Evolutionary conservation across 1,140 invertebrate genomes (phyloP).

Genomic region (Drosophila setifemur): DNA sequence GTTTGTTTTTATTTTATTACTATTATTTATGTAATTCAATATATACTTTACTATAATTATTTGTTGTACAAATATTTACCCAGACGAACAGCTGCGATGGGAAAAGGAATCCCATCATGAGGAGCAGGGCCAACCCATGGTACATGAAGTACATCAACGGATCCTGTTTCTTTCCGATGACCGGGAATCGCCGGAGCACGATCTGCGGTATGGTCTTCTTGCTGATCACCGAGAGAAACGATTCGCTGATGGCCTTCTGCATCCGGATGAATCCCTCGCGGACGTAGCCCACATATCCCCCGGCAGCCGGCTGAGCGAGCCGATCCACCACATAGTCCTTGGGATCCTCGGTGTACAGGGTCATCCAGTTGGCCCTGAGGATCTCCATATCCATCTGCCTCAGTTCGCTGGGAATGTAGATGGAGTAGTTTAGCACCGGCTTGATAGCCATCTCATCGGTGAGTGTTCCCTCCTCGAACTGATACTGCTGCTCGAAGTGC

Average conservation of each 20-base stretch:
- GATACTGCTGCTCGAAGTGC: neutral
- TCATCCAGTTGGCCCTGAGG: slow-evolving; percentile 51
- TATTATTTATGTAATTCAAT: neutral
- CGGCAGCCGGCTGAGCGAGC: slow-evolving; percentile 11
- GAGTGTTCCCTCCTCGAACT: neutral
- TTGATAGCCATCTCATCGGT: neutral
- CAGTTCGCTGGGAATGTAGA: slow-evolving; percentile 57
- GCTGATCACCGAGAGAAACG: slow-evolving; percentile 10
- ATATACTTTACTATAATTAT: no score
- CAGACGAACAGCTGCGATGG: slow-evolving; percentile 48
- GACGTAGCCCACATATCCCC: slow-evolving; percentile 48
- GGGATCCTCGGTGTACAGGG: slow-evolving; percentile 42
- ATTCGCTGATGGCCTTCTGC: slow-evolving; percentile 47
- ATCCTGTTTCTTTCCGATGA: slow-evolving; percentile 28
- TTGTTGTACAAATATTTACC: slow-evolving; percentile 13
- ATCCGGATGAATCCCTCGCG: slow-evolving; percentile 58
- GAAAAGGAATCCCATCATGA: slow-evolving; percentile 56
- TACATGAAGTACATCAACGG: slow-evolving; percentile 7
- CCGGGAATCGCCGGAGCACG: slow-evolving; percentile 46
- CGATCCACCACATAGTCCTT: neutral
- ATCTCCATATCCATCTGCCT: slow-evolving; percentile 1
- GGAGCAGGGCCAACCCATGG: slow-evolving; percentile 23
- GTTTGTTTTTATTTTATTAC: no score
- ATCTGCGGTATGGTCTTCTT: slow-evolving; percentile 10
- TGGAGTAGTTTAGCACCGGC: slow-evolving; percentile 35